Conservation (phyloP, 2,797 vertebrate species). For the Lagorchestes hirsutus region DNA sequence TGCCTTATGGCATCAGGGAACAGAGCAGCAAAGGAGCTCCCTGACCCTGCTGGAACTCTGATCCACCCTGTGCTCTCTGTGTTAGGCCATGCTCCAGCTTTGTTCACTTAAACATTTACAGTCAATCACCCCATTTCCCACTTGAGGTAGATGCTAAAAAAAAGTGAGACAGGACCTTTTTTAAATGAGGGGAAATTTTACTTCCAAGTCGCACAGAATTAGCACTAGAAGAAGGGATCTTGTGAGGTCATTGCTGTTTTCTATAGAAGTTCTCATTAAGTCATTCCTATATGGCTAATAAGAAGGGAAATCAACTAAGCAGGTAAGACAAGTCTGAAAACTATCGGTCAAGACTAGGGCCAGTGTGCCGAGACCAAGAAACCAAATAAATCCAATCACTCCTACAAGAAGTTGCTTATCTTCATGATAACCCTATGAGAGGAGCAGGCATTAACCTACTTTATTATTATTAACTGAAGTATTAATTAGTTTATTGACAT, state of each 20-base stretch:
- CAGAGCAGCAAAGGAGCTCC: too few species aligned
- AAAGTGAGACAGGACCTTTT: background rate
- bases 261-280: background rate
- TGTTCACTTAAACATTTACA: too few species aligned
- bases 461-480: background rate
- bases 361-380: background rate
- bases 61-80: too few species aligned
- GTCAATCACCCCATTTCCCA: background rate
- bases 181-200: background rate
- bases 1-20: background rate
- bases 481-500: background rate
- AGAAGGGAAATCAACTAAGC: too few species aligned
- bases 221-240: background rate
- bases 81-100: too few species aligned
- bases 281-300: background rate
- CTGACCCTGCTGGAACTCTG: too few species aligned
- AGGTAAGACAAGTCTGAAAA: background rate
- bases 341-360: background rate
- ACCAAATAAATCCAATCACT: background rate
- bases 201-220: background rate
- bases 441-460: background rate
- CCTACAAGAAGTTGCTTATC: background rate
- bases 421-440: background rate
- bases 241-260: background rate
- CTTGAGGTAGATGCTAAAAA: background rate